These are phyloP conservation scores for Platerodrilus igneus DNA, from an alignment of 2,888 invertebrate species.

Conservation along the genomic window DNA sequence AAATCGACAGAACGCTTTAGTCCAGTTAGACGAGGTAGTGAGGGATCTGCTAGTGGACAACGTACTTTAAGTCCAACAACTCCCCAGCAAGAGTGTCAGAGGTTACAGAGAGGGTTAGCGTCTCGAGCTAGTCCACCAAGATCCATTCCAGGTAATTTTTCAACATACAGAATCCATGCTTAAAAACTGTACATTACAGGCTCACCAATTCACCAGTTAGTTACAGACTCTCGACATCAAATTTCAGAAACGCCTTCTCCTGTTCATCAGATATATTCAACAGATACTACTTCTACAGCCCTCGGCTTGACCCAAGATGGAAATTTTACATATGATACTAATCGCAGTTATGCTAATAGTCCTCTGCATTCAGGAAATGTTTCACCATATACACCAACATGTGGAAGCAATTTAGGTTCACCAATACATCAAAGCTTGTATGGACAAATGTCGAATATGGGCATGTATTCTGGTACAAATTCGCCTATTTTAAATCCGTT, in stretches of 20 bases:
- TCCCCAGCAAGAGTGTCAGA: constrained; percentile 75
- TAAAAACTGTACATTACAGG: constrained; percentile 41
- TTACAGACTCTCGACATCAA: constrained; percentile 39
- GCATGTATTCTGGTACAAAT: constrained; percentile 37
- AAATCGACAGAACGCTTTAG: constrained; percentile 72
- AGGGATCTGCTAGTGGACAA: constrained; percentile 59
- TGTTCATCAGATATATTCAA: constrained; percentile 53
- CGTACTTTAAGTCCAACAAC: constrained; percentile 57
- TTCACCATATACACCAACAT: constrained; percentile 38
- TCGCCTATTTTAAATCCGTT: constrained; percentile 41
- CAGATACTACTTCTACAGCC: constrained; percentile 9
- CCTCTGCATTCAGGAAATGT: constrained; percentile 35
- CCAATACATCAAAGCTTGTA: constrained; percentile 38
- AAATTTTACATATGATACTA: constrained; percentile 24
- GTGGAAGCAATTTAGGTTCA: constrained; percentile 39
- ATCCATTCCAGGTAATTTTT: constrained; percentile 54
- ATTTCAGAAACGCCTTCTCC: constrained; percentile 51
- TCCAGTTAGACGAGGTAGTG: constrained; percentile 85
- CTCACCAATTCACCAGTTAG: constrained; percentile 58
- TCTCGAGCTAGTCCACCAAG: constrained; percentile 49
- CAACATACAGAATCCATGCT: neutral
- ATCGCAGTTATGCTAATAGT: constrained; percentile 32
- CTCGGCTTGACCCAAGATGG: constrained; percentile 14
- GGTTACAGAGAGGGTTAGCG: constrained; percentile 59
- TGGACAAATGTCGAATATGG: constrained; percentile 37